These are phyloP conservation scores for Eubasilissa regina DNA, from an alignment of 1,140 invertebrate species.

Conservation along the genomic window DNA sequence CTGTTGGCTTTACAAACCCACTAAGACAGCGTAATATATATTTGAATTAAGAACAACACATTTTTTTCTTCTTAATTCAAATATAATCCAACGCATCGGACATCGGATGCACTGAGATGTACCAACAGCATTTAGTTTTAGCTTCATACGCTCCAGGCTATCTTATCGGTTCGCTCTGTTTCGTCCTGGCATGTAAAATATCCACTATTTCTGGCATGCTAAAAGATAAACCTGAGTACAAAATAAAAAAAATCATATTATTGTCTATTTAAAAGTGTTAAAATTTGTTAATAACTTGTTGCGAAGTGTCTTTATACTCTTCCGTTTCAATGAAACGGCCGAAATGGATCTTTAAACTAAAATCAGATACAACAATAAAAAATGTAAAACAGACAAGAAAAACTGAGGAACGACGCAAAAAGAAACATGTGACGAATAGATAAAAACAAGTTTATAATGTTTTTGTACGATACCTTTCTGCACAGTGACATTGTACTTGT, in stretches of 20 bases:
- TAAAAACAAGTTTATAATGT: no score
- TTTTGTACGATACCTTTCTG: neutral
- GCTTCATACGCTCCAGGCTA: slow-evolving; percentile 23
- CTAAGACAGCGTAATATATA: slow-evolving; percentile 8
- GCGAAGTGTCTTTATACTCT: neutral
- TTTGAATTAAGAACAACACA: slow-evolving; percentile 14
- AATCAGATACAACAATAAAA: neutral
- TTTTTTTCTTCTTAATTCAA: slow-evolving; percentile 36
- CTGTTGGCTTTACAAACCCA: neutral
- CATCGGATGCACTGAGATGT: slow-evolving; percentile 38
- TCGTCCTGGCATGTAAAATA: neutral
- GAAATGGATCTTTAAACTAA: slow-evolving; percentile 1
- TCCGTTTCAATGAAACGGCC: neutral
- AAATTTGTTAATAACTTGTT: neutral
- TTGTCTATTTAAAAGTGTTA: no score
- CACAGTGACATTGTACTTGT: neutral
- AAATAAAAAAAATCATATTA: neutral
- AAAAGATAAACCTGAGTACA: neutral
- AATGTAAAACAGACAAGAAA: neutral
- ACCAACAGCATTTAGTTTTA: slow-evolving; percentile 21
- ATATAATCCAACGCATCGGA: slow-evolving; percentile 39
- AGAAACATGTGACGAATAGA: neutral
- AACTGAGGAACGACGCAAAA: neutral
- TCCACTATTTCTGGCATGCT: no score
- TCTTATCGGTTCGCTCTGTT: slow-evolving; percentile 36